Evolutionary conservation across 2,888 invertebrate genomes (phyloP).

Genomic region (Ashinkailepas kermadecensis): DNA sequence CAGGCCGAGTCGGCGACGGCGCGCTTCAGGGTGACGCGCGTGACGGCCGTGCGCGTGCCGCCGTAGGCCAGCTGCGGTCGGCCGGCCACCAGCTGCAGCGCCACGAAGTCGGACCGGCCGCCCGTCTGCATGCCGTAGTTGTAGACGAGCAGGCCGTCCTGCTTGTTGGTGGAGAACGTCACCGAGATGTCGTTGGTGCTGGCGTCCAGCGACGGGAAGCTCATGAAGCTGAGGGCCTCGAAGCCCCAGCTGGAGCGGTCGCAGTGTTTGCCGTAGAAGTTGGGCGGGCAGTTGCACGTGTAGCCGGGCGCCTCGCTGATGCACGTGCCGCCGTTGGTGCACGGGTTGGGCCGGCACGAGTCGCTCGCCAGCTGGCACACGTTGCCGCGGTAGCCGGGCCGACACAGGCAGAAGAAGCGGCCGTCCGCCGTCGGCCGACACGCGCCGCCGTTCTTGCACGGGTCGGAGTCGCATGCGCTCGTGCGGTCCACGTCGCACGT

Average conservation of each 20-base stretch:
- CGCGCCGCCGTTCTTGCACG: constrained; percentile 84
- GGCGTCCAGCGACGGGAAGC: constrained; percentile 74
- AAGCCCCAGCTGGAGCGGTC: constrained; percentile 86
- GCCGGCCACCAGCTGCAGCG: constrained; percentile 77
- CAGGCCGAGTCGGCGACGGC: constrained; percentile 77
- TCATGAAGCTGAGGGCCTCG: constrained; percentile 78
- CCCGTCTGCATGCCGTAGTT: constrained; percentile 82
- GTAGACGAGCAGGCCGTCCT: constrained; percentile 77
- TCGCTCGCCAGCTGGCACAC: constrained; percentile 77
- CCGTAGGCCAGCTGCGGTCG: constrained; percentile 83
- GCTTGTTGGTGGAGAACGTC: constrained; percentile 81
- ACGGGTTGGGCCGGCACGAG: constrained; percentile 88
- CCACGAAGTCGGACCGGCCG: constrained; percentile 84
- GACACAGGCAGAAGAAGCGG: constrained; percentile 83
- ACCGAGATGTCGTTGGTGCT: constrained; percentile 86
- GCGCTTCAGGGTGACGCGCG: constrained; percentile 59
- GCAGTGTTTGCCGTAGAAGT: constrained; percentile 78
- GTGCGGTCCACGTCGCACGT: constrained; percentile 75
- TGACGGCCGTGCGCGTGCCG: constrained; percentile 78
- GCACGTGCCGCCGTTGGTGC: constrained; percentile 79
- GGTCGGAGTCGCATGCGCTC: constrained; percentile 74
- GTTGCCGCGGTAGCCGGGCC: constrained; percentile 83
- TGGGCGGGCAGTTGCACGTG: constrained; percentile 67
- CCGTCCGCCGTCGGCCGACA: constrained; percentile 81
- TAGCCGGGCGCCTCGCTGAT: constrained; percentile 81